Percentiles rank a stretch among this genome's conserved stretches.
Evolutionary conservation across 2,888 invertebrate genomes (phyloP).

Genomic region (Amphimallon solstitiale): DNA sequence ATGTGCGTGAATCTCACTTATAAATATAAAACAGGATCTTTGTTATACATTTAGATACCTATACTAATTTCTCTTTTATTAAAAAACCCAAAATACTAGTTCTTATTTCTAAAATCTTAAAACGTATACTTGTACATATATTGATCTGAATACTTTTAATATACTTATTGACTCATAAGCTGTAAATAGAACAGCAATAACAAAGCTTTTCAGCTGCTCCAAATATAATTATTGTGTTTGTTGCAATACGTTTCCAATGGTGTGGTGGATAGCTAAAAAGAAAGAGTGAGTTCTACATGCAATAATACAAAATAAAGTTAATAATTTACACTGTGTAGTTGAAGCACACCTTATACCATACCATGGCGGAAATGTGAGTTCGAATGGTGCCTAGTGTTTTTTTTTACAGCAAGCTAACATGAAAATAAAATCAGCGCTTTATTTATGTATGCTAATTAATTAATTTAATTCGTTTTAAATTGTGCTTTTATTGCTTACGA

Average conservation of each 20-base stretch:
- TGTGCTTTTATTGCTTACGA: neutral
- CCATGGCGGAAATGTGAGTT: slow-evolving; percentile 25
- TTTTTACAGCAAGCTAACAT: neutral
- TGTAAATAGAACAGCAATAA: slow-evolving; percentile 1
- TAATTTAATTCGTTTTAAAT: no score
- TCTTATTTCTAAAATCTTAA: no score
- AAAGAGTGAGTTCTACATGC: slow-evolving; percentile 8
- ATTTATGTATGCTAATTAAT: neutral
- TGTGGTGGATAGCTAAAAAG: slow-evolving; percentile 10
- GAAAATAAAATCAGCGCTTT: neutral
- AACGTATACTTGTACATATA: neutral
- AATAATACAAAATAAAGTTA: neutral
- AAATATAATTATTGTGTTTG: neutral
- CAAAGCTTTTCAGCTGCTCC: neutral
- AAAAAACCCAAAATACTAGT: no score
- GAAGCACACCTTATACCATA: neutral
- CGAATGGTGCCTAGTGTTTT: neutral
- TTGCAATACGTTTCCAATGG: slow-evolving; percentile 4
- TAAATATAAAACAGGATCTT: no score
- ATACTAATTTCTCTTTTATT: no score
- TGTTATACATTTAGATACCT: no score
- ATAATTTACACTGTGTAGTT: neutral
- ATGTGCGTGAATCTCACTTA: no score
- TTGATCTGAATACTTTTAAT: neutral
- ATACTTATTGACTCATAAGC: neutral